Base-by-base conservation (phyloP, 2,888 invertebrate species). In the Gymnocheta viridis region DNA sequence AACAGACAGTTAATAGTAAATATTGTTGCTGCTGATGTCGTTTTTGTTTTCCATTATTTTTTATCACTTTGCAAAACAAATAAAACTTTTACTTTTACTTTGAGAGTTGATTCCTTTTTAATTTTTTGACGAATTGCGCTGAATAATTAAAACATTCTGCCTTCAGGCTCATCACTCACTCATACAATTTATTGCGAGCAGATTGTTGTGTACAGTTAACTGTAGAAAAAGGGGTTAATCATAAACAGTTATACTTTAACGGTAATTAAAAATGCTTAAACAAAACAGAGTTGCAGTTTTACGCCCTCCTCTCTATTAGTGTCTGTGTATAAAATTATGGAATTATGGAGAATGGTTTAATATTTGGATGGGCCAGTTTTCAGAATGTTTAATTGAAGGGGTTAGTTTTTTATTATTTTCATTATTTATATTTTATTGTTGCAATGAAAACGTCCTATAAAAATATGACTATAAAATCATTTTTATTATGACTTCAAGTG, bases 61-160 rank as follows among this genome's bases (percentile, higher is more conserved):
- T 84, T 83, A 84, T 84, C 81, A 78, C 84, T 84, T 66, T 77
- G 49, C 35, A 70, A 76, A 66, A 84, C 77, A 81, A 84, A 84
- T 84, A 84, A 84, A 84, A 84, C 56, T 80, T 64, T 77, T 77
- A 62, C 80, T 76, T 77, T 81, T 44, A 67, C 70, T 72, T 67
- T 62, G 58, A 72, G 32, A 72, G 60, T 74, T 62, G 74, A 79
- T 74, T 83, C 69, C 79, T 77, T 77, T 83, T 67, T 77, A 72
- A 77, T 81, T 32, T 69, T 84, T 84, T 81, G 84, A 84, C 73
- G 84, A 84, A 84, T 84, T 84, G 81, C 78, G 77, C 81, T 81
- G 84, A 77, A 81, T 84, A 84, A 81, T 84, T 84, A 84, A 84
- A 84, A 81, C 81, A 81, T 78, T 81, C 62, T 72, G 72, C 79